Evolutionary conservation across 2,888 invertebrate species (phyloP), one percentile per base, ranked within the genome.

Genomic region (Vannuccia rotundouncinata): DNA sequence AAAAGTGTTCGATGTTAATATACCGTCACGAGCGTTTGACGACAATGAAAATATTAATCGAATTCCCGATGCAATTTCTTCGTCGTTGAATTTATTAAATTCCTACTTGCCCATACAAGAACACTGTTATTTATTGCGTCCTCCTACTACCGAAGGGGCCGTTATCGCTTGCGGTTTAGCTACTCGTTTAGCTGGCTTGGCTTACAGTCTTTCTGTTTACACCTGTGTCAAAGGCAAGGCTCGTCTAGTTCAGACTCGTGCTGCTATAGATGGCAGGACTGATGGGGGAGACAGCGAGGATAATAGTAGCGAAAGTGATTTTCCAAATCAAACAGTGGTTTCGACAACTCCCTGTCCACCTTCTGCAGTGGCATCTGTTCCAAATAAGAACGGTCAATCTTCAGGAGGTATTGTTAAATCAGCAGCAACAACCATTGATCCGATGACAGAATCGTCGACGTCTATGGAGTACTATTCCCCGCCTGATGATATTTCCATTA

Each of bases 401-500:
- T 75, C 75, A 27, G 75, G 2, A 22, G 75, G 75, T 5, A 66
- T 66, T n/a, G 25, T 75, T 75, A 75, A 75, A 29, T 75, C 31
- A 1, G n/a, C 75, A 10, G 29, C n/a, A 75, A 31, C 75, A 5
- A 75, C 75, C 1, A 29, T 66, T n/a, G 66, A 66, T 27, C 66
- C 75, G 2, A 75, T 31, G 31, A 2, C 75, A 25, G 79, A 79
- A n/a, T 79, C 79, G n/a, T 31, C 31, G n/a, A 73, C 73, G 1
- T 79, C 79, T 75, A 45, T 80, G 45, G 80, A 80, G 27, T 80
- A 80, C 81, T 80, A 80, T 28, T 29, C 45, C 1, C 80, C 80
- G 31, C 80, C 80, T 22, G 80, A 80, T 28, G 80, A 80, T 31
- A 73, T 30, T 28, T 79, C 79, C n/a, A 28, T 28, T 1, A 28